phyloP scores from a whole-genome alignment of 2,888 invertebrate species.

The Calameuta filiformis region DNA sequence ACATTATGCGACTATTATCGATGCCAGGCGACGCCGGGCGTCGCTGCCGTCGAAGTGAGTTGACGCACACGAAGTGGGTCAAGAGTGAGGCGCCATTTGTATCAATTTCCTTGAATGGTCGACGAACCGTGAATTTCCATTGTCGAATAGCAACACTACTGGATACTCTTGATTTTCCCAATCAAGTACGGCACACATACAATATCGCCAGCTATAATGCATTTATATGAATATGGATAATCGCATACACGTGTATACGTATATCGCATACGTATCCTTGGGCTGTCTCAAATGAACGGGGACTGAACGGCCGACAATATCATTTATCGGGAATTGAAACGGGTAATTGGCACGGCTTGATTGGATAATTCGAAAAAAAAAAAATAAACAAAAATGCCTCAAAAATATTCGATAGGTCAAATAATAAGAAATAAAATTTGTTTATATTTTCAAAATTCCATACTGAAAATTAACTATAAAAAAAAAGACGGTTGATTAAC shows the following conservation, averaged over 20 bases:
- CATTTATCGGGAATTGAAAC: background rate
- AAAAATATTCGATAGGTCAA: background rate
- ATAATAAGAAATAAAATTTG: too few relatives aligned
- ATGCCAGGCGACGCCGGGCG: background rate
- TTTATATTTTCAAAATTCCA: background rate
- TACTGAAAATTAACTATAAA: background rate
- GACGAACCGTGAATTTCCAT: background rate
- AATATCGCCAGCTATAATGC: background rate
- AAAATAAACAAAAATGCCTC: too few relatives aligned
- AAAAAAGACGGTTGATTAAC: background rate
- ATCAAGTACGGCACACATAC: background rate
- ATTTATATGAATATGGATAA: background rate
- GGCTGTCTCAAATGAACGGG: background rate
- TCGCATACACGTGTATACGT: background rate
- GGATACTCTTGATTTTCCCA: background rate
- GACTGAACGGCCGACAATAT: background rate
- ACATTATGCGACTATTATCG: background rate
- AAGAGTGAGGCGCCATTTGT: background rate
- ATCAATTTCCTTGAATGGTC: background rate
- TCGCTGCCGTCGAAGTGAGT: background rate
- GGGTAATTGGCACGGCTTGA: too few relatives aligned
- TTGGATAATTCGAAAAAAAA: too few relatives aligned
- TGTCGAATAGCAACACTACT: background rate
- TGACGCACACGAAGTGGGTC: background rate
- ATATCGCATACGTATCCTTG: background rate